These are phyloP conservation scores for Heteractis magnifica DNA, from an alignment of 92 coral and sea anemone genomes.

Conservation along the genomic window DNA sequence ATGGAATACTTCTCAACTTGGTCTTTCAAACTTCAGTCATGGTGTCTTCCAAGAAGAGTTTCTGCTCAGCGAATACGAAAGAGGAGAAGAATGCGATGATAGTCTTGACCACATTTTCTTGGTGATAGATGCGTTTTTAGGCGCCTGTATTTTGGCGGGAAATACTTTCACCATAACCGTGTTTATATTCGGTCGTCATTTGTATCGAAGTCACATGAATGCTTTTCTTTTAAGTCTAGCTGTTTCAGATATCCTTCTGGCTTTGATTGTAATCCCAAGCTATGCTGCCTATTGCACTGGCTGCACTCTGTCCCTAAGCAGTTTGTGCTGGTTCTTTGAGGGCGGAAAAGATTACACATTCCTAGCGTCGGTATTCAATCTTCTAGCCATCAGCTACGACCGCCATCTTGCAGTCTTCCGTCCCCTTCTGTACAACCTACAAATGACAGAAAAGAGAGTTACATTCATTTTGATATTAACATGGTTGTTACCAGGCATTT, in stretches of 20 bases:
- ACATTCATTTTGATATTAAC: conserved; percentile 22
- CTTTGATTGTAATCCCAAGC: conserved; percentile 52
- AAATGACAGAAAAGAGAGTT: conserved; percentile 44
- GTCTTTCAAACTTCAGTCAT: neutral
- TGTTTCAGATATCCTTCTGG: conserved; percentile 47
- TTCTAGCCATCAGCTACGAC: conserved; percentile 55
- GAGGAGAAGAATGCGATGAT: conserved; percentile 21
- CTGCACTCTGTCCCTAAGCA: conserved; percentile 21
- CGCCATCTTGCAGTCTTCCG: conserved; percentile 57
- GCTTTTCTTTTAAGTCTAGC: conserved; percentile 50
- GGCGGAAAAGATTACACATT: conserved; percentile 55
- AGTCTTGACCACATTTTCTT: conserved; percentile 42
- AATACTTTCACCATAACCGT: conserved; percentile 48
- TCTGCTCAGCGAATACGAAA: neutral
- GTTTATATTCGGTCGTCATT: conserved; percentile 39
- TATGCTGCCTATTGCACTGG: conserved; percentile 53
- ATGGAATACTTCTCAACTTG: neutral
- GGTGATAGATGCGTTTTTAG: conserved; percentile 32
- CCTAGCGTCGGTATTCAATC: conserved; percentile 47
- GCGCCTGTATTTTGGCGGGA: conserved; percentile 42
- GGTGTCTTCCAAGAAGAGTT: neutral
- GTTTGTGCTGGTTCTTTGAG: conserved; percentile 53
- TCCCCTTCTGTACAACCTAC: conserved; percentile 44
- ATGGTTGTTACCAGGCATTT: conserved; percentile 49
- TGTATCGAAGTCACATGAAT: conserved; percentile 49